Percentiles rank a stretch among this genome's conserved stretches.
phyloP scores from a whole-genome alignment of 2,113 vertebrate genomes.

The Thamnophis sirtalis region DNA sequence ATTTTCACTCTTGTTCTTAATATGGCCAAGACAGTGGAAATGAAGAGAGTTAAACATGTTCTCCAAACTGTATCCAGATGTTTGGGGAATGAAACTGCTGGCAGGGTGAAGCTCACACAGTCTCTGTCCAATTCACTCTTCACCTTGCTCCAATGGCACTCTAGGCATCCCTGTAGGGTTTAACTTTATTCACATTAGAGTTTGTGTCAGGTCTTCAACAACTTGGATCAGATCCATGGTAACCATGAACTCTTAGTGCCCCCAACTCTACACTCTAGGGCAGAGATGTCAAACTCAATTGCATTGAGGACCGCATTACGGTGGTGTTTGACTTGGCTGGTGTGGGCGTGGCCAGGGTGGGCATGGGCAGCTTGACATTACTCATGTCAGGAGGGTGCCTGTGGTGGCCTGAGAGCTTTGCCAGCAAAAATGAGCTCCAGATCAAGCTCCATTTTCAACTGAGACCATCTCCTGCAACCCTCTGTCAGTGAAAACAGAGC shows the following conservation, averaged over 20 bases:
- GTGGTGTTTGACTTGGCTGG: too few species aligned
- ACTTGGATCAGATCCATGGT: not conserved
- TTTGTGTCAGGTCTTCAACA: not conserved
- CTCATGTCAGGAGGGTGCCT: too few species aligned
- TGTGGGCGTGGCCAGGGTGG: too few species aligned
- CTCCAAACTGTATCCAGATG: not conserved
- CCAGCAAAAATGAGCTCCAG: too few species aligned
- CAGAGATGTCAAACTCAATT: not conserved
- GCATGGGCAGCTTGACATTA: too few species aligned
- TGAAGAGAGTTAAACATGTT: not conserved
- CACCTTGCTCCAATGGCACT: not conserved
- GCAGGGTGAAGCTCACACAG: not conserved
- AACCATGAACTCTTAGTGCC: not conserved
- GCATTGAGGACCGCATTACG: too few species aligned
- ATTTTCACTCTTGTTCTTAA: not conserved
- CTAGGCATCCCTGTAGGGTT: not conserved
- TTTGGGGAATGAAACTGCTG: not conserved
- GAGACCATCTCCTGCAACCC: too few species aligned
- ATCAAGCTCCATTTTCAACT: too few species aligned
- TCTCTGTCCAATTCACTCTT: not conserved
- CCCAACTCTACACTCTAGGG: not conserved
- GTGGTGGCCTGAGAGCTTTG: too few species aligned
- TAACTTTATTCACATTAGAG: not conserved
- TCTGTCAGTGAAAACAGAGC: too few species aligned
- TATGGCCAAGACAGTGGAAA: not conserved